A percentile compares a stretch with the other conserved stretches of the same genome.
Evolutionary conservation across 2,797 vertebrate species (phyloP).

Genomic region (Leucoraja ocellata): DNA sequence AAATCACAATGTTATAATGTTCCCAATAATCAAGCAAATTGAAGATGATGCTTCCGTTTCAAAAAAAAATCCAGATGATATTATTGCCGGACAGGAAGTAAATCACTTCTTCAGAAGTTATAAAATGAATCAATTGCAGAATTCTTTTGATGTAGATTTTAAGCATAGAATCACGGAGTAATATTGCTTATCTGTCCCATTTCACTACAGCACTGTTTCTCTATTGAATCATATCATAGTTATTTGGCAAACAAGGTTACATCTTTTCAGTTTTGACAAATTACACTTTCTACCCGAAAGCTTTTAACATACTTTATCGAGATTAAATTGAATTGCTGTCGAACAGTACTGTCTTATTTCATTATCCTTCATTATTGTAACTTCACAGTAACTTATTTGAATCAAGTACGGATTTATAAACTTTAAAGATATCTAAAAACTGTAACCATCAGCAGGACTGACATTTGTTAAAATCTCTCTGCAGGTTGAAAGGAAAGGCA

Average conservation of each 20-base stretch:
- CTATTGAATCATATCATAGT: not conserved
- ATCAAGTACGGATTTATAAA: not conserved
- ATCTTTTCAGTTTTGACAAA: constrained; percentile 33
- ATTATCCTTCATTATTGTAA: constrained; percentile 19
- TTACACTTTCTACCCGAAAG: not conserved
- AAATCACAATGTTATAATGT: not conserved
- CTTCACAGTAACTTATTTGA: not conserved
- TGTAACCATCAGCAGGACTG: not conserved
- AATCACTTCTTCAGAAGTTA: constrained; percentile 4
- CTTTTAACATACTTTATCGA: not conserved
- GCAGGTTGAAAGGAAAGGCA: not conserved
- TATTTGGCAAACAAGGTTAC: constrained; percentile 19
- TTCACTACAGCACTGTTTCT: not conserved
- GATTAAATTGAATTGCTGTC: not conserved
- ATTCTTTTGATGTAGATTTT: constrained; percentile 5
- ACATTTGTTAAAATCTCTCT: not conserved
- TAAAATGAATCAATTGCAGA: not conserved
- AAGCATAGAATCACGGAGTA: not conserved
- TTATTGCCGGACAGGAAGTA: constrained; percentile 22
- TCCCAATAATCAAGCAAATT: not conserved
- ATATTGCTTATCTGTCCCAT: not conserved
- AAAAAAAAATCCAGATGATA: not conserved
- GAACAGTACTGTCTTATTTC: constrained; percentile 16
- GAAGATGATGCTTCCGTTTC: not conserved
- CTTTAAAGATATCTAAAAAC: not conserved